A percentile compares a stretch with the other conserved stretches of the same genome.
Conservation (phyloP, 2,888 invertebrate genomes). For the Mayetiola destructor region DNA sequence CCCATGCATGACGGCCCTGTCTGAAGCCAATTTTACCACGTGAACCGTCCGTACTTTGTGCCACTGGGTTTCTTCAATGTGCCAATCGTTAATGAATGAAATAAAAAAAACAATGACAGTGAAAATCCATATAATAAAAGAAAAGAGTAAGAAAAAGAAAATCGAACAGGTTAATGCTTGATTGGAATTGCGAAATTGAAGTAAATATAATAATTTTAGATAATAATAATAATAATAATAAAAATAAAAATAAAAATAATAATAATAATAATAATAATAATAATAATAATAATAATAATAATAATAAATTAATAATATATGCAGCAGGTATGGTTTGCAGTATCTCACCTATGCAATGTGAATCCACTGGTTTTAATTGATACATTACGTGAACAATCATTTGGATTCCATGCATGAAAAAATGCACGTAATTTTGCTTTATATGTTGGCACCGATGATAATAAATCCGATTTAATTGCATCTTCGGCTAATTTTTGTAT, state of each 20-base stretch:
- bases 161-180: too few species aligned
- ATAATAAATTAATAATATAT: too few species aligned
- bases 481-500: slow-evolving; percentile 72
- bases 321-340: background rate
- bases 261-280: too few species aligned
- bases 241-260: too few species aligned
- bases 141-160: too few species aligned
- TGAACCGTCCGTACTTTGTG: slow-evolving; percentile 94
- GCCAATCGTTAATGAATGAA: background rate
- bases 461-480: slow-evolving; percentile 73
- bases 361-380: slow-evolving; percentile 95
- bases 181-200: too few species aligned
- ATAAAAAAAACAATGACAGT: background rate
- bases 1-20: slow-evolving; percentile 91
- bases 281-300: too few species aligned
- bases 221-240: too few species aligned
- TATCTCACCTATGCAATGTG: slow-evolving; percentile 69
- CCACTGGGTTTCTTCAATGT: slow-evolving; percentile 82
- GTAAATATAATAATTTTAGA: too few species aligned
- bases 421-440: slow-evolving; percentile 89
- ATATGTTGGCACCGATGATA: slow-evolving; percentile 75
- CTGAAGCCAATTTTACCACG: slow-evolving; percentile 81
- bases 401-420: slow-evolving; percentile 92
- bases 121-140: too few species aligned
- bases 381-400: slow-evolving; percentile 93